Evolutionary conservation across 64 coral and sea anemone genomes (phyloP), one percentile per base, ranked within the genome.

Genomic region (Actinia tenebrosa): DNA sequence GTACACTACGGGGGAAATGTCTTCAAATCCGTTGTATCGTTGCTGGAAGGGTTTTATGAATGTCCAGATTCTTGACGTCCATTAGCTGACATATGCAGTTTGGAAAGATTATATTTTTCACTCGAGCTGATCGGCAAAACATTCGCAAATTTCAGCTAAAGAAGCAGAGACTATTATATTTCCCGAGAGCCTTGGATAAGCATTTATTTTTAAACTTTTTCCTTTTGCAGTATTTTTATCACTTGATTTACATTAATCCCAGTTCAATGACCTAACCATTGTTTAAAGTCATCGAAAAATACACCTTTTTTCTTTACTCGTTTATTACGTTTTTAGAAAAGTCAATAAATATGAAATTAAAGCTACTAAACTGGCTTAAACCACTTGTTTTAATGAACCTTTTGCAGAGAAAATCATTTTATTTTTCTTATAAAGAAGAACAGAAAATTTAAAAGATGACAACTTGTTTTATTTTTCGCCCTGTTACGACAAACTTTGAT

Each of bases 1-100:
- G 90, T 95, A 7, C 90, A 95, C 61, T 95, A 82, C 25, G 60
- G 86, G 20, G 84, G 27, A 60, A 83, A 20, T 25, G 94, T 95
- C 16, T 96, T 96, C 71, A 78, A 83, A 53, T 87, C 94, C 0
- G 84, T 87, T 18, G 84, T 91, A 20, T 60, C 89, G 25, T 30
- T 93, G 19, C 69, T 96, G 4, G 79, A 89, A 20, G 47, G 26
- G 26, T 93, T 89, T 59, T 96, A 85, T 30, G 83, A 56, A 47
- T 19, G 45, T 27, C 10, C 23, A 2, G 80, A 75, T 37, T 75
- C 13, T 75, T 75, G 69, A 75, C 7, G 90, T 95, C 13, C 15
- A 55, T 58, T 14, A 58, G 13, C 10, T 58, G 10, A 6, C 53
- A 11, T 6, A 2, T 55, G 53, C 53, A 55, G 53, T 55, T 55